A percentile compares a stretch with the other conserved stretches of the same genome.
phyloP scores from a whole-genome alignment of 2,113 vertebrate species.

The Brachionichthys hirsutus region DNA sequence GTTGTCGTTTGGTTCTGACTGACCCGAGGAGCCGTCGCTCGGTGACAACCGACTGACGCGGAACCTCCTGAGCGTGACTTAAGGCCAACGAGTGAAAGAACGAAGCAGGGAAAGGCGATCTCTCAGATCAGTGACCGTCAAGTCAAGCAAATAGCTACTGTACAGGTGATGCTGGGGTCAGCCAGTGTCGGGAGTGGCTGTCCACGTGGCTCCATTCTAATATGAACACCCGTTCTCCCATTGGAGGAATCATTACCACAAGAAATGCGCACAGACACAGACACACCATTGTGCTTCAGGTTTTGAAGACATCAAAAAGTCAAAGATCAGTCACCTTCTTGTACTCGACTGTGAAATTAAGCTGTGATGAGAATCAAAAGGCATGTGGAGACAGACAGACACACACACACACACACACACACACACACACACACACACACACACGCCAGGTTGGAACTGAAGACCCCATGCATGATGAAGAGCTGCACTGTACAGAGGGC shows the following conservation, averaged over 20 bases:
- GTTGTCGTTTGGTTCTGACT: not conserved
- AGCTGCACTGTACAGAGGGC: conserved; percentile 62
- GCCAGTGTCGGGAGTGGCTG: too few species aligned
- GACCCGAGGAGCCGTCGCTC: conserved; percentile 17
- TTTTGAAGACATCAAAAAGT: conserved; percentile 29
- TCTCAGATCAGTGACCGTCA: conserved; percentile 24
- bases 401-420: conserved; percentile 14
- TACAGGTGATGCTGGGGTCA: conserved; percentile 28
- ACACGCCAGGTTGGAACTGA: conserved; percentile 28
- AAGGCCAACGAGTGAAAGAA: conserved; percentile 75
- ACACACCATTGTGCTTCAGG: conserved; percentile 62
- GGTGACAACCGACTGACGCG: conserved; percentile 42
- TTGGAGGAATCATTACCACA: conserved; percentile 29
- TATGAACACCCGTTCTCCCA: conserved; percentile 41
- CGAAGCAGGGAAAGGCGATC: conserved; percentile 37
- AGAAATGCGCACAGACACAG: conserved; percentile 28
- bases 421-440: not conserved
- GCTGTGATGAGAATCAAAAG: conserved; percentile 27
- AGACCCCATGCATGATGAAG: conserved; percentile 29
- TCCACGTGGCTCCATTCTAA: too few species aligned
- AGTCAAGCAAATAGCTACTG: conserved; percentile 33
- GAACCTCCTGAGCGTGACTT: conserved; percentile 74
- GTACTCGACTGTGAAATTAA: conserved; percentile 27
- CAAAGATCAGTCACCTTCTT: conserved; percentile 17
- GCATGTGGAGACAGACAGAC: conserved; percentile 5